Conservation (phyloP, 2,797 vertebrate genomes). For the Paratrypauchen microcephalus region DNA sequence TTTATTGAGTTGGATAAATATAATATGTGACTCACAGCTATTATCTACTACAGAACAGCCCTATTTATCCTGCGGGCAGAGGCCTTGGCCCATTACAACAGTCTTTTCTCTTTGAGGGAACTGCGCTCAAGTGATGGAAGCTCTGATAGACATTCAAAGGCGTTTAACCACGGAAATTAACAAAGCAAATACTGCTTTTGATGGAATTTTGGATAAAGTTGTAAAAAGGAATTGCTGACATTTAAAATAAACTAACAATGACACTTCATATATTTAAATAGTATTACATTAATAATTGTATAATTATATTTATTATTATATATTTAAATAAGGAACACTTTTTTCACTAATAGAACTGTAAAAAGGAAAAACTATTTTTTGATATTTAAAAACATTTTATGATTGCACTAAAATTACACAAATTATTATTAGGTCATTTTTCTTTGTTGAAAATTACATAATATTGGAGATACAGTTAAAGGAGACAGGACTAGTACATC, state of each 20-base stretch:
- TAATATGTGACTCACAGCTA: conserved; percentile 79
- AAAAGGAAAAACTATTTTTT: too few species aligned
- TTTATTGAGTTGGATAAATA: conserved; percentile 84
- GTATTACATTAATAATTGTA: too few species aligned
- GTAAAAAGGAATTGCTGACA: conserved; percentile 16
- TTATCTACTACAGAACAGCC: conserved; percentile 76
- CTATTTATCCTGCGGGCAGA: conserved; percentile 74
- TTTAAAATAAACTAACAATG: not conserved
- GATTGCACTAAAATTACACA: too few species aligned
- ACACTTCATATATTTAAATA: not conserved
- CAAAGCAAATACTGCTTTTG: conserved; percentile 41
- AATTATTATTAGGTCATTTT: too few species aligned
- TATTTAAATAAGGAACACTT: too few species aligned
- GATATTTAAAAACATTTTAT: too few species aligned
- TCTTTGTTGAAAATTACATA: too few species aligned
- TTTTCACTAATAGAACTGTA: too few species aligned
- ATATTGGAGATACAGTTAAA: too few species aligned
- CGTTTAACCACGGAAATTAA: conserved; percentile 54
- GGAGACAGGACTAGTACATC: too few species aligned
- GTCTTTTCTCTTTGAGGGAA: conserved; percentile 66
- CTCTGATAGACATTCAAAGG: conserved; percentile 46
- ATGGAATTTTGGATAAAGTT: conserved; percentile 25
- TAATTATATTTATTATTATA: too few species aligned
- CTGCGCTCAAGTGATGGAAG: conserved; percentile 62
- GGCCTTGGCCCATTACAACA: conserved; percentile 67